Conservation (phyloP, 2,888 invertebrate species). For the Ypsolopha scabrella region DNA sequence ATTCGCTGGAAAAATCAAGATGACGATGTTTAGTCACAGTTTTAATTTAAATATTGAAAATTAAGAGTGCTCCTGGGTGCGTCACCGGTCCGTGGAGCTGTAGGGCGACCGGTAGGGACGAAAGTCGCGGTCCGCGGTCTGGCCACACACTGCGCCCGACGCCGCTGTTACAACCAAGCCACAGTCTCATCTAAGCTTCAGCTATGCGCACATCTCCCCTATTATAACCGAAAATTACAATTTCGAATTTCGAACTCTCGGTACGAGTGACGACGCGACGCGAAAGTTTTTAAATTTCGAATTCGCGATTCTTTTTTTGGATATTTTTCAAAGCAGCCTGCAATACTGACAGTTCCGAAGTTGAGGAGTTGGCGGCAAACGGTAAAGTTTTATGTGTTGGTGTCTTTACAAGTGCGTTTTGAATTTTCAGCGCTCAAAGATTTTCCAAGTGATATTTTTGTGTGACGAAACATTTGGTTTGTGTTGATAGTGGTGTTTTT, state of each 20-base stretch:
- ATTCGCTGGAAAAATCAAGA: too few relatives aligned
- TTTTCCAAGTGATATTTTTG: conserved; percentile 39
- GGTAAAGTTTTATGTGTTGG: conserved; percentile 61
- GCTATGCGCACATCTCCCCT: conserved; percentile 69
- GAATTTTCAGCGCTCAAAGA: conserved; percentile 49
- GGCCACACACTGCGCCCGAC: conserved; percentile 55
- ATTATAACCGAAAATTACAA: conserved; percentile 59
- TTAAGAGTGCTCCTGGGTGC: conserved; percentile 54
- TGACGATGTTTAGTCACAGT: not conserved
- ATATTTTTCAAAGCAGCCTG: conserved; percentile 16
- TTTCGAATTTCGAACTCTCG: conserved; percentile 42
- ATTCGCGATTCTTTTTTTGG: conserved; percentile 28
- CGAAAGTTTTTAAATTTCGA: conserved; percentile 30
- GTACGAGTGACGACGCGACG: conserved; percentile 32
- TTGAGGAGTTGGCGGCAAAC: conserved; percentile 53
- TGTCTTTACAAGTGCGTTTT: conserved; percentile 48
- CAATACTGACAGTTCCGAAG: conserved; percentile 23
- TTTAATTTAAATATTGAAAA: not conserved
- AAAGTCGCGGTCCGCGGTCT: conserved; percentile 43
- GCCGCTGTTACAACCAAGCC: conserved; percentile 40
- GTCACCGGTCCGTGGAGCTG: conserved; percentile 55
- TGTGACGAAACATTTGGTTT: conserved; percentile 44
- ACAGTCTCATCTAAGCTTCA: conserved; percentile 69
- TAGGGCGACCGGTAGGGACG: conserved; percentile 69
- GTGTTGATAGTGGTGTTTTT: conserved; percentile 45